These are phyloP conservation scores for Listrodromus nycthemerus DNA, from an alignment of 2,888 invertebrate genomes.

Conservation along the genomic window DNA sequence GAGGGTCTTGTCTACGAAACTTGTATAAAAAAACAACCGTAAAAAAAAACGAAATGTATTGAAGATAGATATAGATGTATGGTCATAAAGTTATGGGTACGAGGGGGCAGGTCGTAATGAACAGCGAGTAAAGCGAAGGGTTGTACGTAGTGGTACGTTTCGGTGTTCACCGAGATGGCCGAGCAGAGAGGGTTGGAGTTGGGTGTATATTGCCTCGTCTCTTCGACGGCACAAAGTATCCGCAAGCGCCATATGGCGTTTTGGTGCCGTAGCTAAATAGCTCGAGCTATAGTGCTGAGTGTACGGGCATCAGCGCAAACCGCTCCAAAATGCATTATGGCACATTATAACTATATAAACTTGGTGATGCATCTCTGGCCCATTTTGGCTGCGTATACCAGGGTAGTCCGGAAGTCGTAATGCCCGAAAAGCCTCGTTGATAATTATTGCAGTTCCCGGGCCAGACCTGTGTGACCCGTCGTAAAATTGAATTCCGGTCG, in stretches of 20 bases:
- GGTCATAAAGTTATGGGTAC: constrained; percentile 58
- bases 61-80: constrained; percentile 40
- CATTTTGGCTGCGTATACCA: constrained; percentile 38
- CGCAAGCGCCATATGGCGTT: constrained; percentile 68
- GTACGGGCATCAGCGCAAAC: constrained; percentile 42
- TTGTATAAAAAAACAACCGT: constrained; percentile 18
- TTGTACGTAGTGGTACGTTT: constrained; percentile 51
- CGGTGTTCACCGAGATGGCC: constrained; percentile 19
- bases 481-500: constrained; percentile 60
- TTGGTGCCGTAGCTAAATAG: constrained; percentile 47
- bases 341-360: constrained; percentile 69
- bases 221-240: constrained; percentile 58
- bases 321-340: constrained; percentile 67
- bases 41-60: constrained; percentile 25
- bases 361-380: constrained; percentile 39
- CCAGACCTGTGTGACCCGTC: constrained; percentile 19
- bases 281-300: constrained; percentile 26
- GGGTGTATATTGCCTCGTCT: constrained; percentile 19
- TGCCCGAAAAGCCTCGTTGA: constrained; percentile 44
- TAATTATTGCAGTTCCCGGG: constrained; percentile 56
- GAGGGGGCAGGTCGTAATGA: constrained; percentile 67
- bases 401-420: constrained; percentile 53
- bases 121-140: constrained; percentile 63
- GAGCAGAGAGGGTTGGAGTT: constrained; percentile 46
- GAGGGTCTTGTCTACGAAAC: not conserved